Base-by-base conservation (phyloP, 2,888 invertebrate genomes). In the Nemurella pictetii region DNA sequence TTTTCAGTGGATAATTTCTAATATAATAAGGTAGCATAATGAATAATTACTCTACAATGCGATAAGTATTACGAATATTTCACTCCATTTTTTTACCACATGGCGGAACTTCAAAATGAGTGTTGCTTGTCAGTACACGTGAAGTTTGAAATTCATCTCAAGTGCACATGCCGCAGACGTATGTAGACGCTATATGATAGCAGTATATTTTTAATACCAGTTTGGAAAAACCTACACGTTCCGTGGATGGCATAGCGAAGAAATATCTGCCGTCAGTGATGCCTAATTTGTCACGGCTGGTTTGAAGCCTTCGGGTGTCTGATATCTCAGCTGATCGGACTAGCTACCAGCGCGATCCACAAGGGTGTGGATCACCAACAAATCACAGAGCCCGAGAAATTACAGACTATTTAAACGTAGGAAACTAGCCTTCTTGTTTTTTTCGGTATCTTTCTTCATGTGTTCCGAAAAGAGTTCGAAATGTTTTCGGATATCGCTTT, bases 211-310 rank as follows among this genome's bases (percentile, higher is more conserved):
- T 78, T 78, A 30, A 26, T 28, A 32, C 81, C 25, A 27, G 82
- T 55, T 82, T 82, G 82, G 82, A 25, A 82, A 82, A 82, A 82
- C 82, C 82, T 82, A 82, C 82, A 72, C 82, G 82, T 82, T 32
- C 32, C 4, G 32, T 9, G 32, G 32, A 32, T 30, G n/a, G 15
- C 29, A 26, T 9, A 36, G 4, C 3, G 5, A 28, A 72, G 82
- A 82, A 28, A 72, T 72, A 82, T 82, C 82, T 82, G 25, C 27
- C 72, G 82, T 82, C 82, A 82, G 72, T 25, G 27, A 0, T 72
- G 55, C 5, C 82, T 55, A 82, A 82, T 82, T 82, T 82, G 82
- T 82, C 82, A 82, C 82, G 82, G 82, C 73, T 9, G 15, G 72
- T 27, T 12, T 82, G 55, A 72, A 28, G 72, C 81, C 81, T 0